phyloP scores from a whole-genome alignment of 2,888 invertebrate genomes.

The Agrilus biguttatus region DNA sequence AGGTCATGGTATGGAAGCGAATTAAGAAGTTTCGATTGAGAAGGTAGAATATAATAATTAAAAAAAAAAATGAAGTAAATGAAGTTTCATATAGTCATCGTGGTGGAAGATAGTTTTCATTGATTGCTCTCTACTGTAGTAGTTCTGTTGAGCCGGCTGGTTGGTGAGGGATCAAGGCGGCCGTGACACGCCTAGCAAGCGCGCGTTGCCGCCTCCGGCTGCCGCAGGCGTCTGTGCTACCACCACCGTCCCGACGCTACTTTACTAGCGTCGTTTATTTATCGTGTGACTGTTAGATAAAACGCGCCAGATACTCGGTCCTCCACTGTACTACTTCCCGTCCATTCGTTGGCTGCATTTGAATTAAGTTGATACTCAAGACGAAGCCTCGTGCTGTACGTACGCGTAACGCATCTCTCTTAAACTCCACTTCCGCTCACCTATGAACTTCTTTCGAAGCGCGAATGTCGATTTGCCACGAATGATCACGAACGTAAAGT shows the following conservation, averaged over 20 bases:
- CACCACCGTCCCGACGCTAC: no score
- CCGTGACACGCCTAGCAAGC: constrained; percentile 32
- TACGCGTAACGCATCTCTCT: no score
- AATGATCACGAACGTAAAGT: constrained; percentile 1
- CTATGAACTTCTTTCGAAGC: not conserved
- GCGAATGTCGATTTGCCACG: constrained; percentile 4
- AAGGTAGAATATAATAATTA: no score
- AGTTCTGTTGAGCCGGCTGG: constrained; percentile 16
- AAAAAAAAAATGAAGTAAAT: no score
- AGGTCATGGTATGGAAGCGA: no score
- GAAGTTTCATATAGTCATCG: no score
- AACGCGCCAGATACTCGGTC: constrained; percentile 24
- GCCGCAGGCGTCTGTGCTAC: constrained; percentile 22
- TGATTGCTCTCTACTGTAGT: constrained; percentile 19
- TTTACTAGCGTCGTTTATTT: constrained; percentile 30
- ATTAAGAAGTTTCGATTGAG: no score
- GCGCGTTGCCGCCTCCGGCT: constrained; percentile 31
- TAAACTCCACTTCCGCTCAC: no score
- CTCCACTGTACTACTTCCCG: constrained; percentile 14
- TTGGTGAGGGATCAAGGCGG: constrained; percentile 25
- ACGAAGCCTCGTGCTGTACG: no score
- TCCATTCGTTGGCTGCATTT: constrained; percentile 4
- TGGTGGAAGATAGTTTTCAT: constrained; percentile 19
- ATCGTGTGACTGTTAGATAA: constrained; percentile 30
- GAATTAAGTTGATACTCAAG: no score